Conservation (phyloP, 2,888 invertebrate genomes). For the Hypomecis punctinalis region DNA sequence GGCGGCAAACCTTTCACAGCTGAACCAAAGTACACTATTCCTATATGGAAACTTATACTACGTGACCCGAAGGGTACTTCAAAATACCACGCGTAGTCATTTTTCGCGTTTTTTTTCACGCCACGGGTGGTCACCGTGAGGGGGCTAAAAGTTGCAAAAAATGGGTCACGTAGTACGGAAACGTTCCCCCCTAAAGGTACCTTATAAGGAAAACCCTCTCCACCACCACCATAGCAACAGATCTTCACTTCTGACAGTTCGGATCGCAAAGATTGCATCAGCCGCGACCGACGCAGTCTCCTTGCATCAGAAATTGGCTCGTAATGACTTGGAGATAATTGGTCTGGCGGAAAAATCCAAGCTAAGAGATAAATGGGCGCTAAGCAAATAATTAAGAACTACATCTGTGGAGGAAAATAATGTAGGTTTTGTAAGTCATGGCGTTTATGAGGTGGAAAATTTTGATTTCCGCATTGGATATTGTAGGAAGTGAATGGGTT, state of each 20-base stretch:
- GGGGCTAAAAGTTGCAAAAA: no score
- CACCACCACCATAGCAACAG: conserved; percentile 1
- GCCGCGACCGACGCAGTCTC: conserved; percentile 18
- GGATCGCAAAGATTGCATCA: conserved; percentile 35
- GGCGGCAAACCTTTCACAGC: no score
- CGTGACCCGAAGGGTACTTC: no score
- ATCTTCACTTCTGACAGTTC: neutral
- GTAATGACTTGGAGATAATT: conserved; percentile 24
- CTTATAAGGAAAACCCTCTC: no score
- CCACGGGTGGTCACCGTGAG: no score
- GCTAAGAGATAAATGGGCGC: conserved; percentile 25
- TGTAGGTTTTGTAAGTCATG: neutral
- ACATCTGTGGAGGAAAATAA: conserved; percentile 8
- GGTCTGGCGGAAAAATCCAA: conserved; percentile 36
- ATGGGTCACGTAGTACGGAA: no score
- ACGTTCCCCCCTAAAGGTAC: no score
- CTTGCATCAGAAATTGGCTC: conserved; percentile 35
- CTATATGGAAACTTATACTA: no score
- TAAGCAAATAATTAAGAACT: conserved; percentile 3
- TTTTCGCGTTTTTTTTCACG: no score
- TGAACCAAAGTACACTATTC: no score
- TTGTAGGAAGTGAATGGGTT: no score
- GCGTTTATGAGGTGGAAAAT: neutral
- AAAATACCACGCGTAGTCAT: no score
- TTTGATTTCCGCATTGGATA: neutral